Percentiles rank a stretch among this genome's conserved stretches.
Evolutionary conservation across 2,888 invertebrate species (phyloP).

Genomic region (Heliconius charithonia): DNA sequence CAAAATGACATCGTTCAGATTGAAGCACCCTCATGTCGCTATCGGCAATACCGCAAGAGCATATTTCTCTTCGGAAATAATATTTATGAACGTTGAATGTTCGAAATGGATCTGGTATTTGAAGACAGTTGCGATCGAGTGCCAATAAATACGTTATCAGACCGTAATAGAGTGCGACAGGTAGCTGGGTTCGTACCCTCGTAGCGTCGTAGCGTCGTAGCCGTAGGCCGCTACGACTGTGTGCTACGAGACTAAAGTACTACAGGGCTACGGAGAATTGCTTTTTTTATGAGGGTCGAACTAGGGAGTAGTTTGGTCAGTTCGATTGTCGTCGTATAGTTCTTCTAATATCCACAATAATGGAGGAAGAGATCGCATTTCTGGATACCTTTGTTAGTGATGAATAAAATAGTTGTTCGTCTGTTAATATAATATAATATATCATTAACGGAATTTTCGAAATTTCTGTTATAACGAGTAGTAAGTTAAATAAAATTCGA

Average conservation of each 20-base stretch:
- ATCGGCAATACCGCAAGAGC: background rate
- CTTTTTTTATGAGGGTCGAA: constrained; percentile 37
- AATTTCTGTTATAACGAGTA: background rate
- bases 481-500: background rate
- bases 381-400: background rate
- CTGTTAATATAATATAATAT: too few relatives aligned
- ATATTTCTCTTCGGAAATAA: background rate
- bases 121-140: constrained; percentile 28
- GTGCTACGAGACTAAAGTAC: background rate
- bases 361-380: background rate
- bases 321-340: too few relatives aligned
- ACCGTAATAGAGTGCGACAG: constrained; percentile 44
- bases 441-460: background rate
- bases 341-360: too few relatives aligned
- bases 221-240: background rate
- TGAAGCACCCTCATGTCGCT: background rate
- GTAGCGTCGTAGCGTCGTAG: background rate
- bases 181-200: constrained; percentile 30
- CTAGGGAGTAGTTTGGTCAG: too few relatives aligned
- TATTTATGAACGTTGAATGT: constrained; percentile 13
- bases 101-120: constrained; percentile 17
- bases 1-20: constrained; percentile 6
- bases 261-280: constrained; percentile 23
- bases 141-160: constrained; percentile 45
- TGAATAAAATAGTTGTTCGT: too few relatives aligned